Percentiles rank a stretch among this genome's conserved stretches.
These are phyloP conservation scores for Anoplius nigerrimus DNA, from an alignment of 2,888 invertebrate genomes.

Conservation along the genomic window DNA sequence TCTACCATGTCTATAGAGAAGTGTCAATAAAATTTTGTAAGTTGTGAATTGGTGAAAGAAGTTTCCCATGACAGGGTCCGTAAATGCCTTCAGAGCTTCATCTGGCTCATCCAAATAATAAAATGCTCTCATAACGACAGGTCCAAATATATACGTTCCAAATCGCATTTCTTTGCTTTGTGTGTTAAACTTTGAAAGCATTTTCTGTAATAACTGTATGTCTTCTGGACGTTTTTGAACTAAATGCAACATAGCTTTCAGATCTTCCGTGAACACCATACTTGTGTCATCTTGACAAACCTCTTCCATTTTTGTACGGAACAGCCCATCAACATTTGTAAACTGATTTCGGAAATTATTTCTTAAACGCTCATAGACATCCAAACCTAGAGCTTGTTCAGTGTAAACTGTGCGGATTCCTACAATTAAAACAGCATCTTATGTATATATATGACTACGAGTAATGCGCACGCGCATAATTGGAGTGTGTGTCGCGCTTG, in stretches of 20 bases:
- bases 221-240: conserved; percentile 80
- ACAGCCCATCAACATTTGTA: conserved; percentile 80
- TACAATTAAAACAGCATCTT: conserved; percentile 25
- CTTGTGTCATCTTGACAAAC: conserved; percentile 76
- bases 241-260: conserved; percentile 87
- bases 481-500: background rate
- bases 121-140: conserved; percentile 88
- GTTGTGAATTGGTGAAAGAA: conserved; percentile 85
- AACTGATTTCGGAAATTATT: conserved; percentile 80
- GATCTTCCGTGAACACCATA: conserved; percentile 89
- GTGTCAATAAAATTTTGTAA: conserved; percentile 83
- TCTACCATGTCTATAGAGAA: conserved; percentile 82
- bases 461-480: no score
- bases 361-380: conserved; percentile 78
- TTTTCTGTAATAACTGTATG: conserved; percentile 79
- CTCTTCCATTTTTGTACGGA: conserved; percentile 83
- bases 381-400: conserved; percentile 79
- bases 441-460: background rate
- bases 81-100: conserved; percentile 81
- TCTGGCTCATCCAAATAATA: conserved; percentile 83
- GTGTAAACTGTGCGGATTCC: conserved; percentile 77
- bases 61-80: conserved; percentile 78
- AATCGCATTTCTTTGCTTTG: conserved; percentile 85
- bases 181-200: conserved; percentile 85
- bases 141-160: conserved; percentile 89